A percentile compares a stretch with the other conserved stretches of the same genome.
phyloP scores from a whole-genome alignment of 2,888 invertebrate genomes.

The Carcina quercana region DNA sequence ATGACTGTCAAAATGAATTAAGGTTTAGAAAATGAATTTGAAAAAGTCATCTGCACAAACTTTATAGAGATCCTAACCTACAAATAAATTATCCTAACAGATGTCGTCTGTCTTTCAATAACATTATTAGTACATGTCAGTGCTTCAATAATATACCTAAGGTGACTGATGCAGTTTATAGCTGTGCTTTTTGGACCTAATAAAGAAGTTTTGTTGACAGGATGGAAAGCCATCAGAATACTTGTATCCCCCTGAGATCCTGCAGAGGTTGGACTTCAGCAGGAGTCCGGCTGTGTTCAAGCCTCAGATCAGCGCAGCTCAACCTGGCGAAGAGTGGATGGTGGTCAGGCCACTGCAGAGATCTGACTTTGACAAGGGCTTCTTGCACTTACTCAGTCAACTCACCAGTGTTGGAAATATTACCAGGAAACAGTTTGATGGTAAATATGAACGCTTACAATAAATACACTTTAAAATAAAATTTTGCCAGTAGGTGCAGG shows the following conservation, averaged over 20 bases:
- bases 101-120: background rate
- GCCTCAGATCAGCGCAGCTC: constrained; percentile 79
- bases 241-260: constrained; percentile 79
- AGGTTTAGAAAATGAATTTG: too few relatives aligned
- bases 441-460: constrained; percentile 72
- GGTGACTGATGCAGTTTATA: too few relatives aligned
- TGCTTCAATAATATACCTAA: too few relatives aligned
- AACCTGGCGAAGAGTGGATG: constrained; percentile 84
- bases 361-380: constrained; percentile 89
- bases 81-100: too few relatives aligned
- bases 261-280: constrained; percentile 78
- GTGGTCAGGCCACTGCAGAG: constrained; percentile 85
- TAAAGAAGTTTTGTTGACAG: constrained; percentile 38
- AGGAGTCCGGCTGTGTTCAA: constrained; percentile 78
- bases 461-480: too few relatives aligned
- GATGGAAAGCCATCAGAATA: constrained; percentile 58
- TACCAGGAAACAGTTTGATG: constrained; percentile 83
- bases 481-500: too few relatives aligned
- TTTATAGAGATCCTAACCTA: too few relatives aligned
- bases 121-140: too few relatives aligned
- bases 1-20: too few relatives aligned
- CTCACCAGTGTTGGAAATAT: constrained; percentile 90
- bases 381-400: constrained; percentile 85
- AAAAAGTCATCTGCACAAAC: too few relatives aligned
- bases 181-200: background rate